Percentiles rank a stretch among this genome's conserved stretches.
Conservation (phyloP, 2,797 vertebrate genomes). For the Carapus acus region DNA sequence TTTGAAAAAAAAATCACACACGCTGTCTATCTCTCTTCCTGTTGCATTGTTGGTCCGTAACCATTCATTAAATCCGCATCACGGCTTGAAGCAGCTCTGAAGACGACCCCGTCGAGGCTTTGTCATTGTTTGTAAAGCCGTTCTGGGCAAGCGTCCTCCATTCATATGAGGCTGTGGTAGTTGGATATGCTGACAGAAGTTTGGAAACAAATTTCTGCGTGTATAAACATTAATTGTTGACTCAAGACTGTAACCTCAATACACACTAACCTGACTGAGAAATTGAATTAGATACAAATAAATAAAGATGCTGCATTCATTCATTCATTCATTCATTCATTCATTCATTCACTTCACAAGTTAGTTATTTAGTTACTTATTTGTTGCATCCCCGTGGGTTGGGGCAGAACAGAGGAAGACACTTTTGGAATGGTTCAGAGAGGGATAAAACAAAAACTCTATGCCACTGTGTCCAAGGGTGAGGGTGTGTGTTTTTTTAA, state of each 20-base stretch:
- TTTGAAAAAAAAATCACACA: background rate
- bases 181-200: conserved; percentile 11
- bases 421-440: too few relatives aligned
- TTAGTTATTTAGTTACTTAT: too few relatives aligned
- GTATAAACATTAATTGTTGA: background rate
- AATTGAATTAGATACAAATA: background rate
- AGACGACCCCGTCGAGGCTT: conserved; percentile 13
- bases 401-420: too few relatives aligned
- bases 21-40: conserved; percentile 4
- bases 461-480: too few relatives aligned
- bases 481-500: too few relatives aligned
- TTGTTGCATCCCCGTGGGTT: too few relatives aligned
- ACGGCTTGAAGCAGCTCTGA: background rate
- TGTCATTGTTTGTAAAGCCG: background rate
- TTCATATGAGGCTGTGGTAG: background rate
- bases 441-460: too few relatives aligned
- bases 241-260: background rate
- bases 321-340: too few relatives aligned
- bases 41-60: conserved; percentile 2
- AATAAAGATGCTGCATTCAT: too few relatives aligned
- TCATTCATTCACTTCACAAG: too few relatives aligned
- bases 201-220: conserved; percentile 4
- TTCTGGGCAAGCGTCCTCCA: conserved; percentile 24
- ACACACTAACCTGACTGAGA: background rate
- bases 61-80: conserved; percentile 12